These are phyloP conservation scores for Fragum sueziense DNA, from an alignment of 2,888 invertebrate genomes.

Conservation along the genomic window DNA sequence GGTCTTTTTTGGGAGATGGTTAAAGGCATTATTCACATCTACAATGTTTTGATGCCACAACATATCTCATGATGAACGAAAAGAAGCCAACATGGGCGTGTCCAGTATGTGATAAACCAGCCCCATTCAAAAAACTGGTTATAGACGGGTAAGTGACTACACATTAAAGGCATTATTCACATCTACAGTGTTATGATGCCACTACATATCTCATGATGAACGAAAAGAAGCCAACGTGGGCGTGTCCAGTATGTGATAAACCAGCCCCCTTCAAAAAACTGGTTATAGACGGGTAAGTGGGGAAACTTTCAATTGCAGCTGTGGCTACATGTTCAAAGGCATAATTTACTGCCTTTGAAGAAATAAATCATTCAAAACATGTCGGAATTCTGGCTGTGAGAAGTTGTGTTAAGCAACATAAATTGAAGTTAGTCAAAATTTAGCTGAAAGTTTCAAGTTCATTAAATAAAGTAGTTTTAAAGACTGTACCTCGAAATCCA, in stretches of 20 bases:
- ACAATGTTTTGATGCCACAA: slow-evolving; percentile 98
- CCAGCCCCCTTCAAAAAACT: slow-evolving; percentile 94
- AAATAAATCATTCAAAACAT: no score
- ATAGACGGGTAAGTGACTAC: slow-evolving; percentile 97
- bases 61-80: slow-evolving; percentile 99
- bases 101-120: slow-evolving; percentile 97
- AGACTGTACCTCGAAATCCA: no score
- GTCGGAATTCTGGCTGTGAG: no score
- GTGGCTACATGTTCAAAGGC: no score
- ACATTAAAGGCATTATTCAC: no score
- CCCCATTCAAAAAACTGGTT: slow-evolving; percentile 94
- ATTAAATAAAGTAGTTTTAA: no score
- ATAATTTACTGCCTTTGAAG: no score
- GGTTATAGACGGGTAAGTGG: slow-evolving; percentile 95
- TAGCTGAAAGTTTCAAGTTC: no score
- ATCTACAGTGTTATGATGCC: slow-evolving; percentile 99
- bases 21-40: slow-evolving; percentile 98
- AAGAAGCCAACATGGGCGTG: slow-evolving; percentile 99
- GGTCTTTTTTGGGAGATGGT: no score
- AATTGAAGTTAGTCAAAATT: no score
- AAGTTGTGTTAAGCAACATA: no score
- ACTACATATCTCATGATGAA: slow-evolving; percentile 98
- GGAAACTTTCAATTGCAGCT: no score
- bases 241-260: slow-evolving; percentile 98
- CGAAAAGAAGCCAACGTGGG: slow-evolving; percentile 98